Percentiles rank a stretch among this genome's conserved stretches.
These are phyloP conservation scores for Amphipyra tragopoginis DNA, from an alignment of 2,888 invertebrate genomes.

Conservation along the genomic window DNA sequence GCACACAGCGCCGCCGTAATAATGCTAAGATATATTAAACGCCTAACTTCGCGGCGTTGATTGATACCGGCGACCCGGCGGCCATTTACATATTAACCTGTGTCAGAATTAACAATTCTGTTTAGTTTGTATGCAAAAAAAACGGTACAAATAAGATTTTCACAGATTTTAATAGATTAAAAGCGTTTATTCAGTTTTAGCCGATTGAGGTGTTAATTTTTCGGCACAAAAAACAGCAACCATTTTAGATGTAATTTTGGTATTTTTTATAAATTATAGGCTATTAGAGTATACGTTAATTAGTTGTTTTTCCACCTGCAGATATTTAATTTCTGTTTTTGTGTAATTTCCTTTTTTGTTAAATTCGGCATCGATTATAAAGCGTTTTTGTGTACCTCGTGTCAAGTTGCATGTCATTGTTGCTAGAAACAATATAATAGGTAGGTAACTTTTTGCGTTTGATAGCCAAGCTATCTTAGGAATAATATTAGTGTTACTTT, in stretches of 20 bases:
- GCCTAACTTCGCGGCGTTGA: constrained; percentile 5
- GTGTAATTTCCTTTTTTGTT: constrained; percentile 7
- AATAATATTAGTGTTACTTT: not conserved
- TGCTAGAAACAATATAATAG: not conserved
- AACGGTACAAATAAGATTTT: not conserved
- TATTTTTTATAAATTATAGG: constrained; percentile 9
- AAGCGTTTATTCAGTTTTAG: constrained; percentile 2
- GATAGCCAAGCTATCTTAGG: too few relatives aligned
- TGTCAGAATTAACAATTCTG: constrained; percentile 4
- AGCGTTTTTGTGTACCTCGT: not conserved
- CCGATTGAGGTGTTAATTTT: not conserved
- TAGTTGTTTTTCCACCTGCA: not conserved
- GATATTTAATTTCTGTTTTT: constrained; percentile 11
- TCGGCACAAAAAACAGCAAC: not conserved
- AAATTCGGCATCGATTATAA: not conserved
- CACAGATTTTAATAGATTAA: not conserved
- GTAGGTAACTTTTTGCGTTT: constrained; percentile 2
- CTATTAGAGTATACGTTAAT: constrained; percentile 6
- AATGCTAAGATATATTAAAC: too few relatives aligned
- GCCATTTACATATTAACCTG: constrained; percentile 11
- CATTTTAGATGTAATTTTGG: not conserved
- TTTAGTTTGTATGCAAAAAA: constrained; percentile 1
- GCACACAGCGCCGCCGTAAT: too few relatives aligned
- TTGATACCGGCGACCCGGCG: too few relatives aligned
- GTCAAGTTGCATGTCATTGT: constrained; percentile 3